Base-by-base conservation (phyloP, 1,140 invertebrate species). In the Asobara japonica region DNA sequence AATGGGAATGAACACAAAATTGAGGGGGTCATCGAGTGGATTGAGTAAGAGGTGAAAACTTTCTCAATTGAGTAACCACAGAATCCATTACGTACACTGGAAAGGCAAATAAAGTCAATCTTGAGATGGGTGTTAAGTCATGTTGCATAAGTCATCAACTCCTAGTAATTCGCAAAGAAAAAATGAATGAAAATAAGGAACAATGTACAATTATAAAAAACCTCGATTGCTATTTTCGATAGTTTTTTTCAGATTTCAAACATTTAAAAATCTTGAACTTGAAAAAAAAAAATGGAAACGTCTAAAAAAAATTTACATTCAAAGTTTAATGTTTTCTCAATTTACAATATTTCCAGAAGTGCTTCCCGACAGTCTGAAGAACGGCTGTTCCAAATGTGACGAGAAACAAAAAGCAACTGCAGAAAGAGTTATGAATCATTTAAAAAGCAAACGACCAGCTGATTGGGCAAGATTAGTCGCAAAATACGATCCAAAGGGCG, bases 401-500 rank as follows among this genome's bases (percentile, higher is more conserved):
- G 79, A 82, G 3, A 87, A 86, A 18, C 86, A 88, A 65, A 88
- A 85, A 71, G 8, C 13, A 0, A 80, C 74, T 0, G 81, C 85
- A 3, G 83, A 86, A 6, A 87, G 87, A 75, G 83, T 88, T 1
- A 85, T 88, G 20, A 82, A 77, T 64, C 82, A 85, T 60, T 70
- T 88, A 11, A 83, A 65, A 74, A 74, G 48, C 1, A 84, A 87
- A 13, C 77, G 84, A 73, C 70, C 80, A 1, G 78, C 61, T 22
- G 87, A 88, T 61, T 89, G 86, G 87, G 80, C 84, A 1, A 74
- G 78, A 56, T 78, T 89, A 3, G 25, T 82, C 6, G 69, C 72
- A 13, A 88, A 86, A 72, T 89, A 84, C 33, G 88, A 89, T 65
- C 87, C 88, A 3, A 73, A 80, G 31, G 83, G 85, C n/a, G 79